A percentile compares a stretch with the other conserved stretches of the same genome.
phyloP scores from a whole-genome alignment of 1,140 invertebrate species.

The Drosophila lacertosa region DNA sequence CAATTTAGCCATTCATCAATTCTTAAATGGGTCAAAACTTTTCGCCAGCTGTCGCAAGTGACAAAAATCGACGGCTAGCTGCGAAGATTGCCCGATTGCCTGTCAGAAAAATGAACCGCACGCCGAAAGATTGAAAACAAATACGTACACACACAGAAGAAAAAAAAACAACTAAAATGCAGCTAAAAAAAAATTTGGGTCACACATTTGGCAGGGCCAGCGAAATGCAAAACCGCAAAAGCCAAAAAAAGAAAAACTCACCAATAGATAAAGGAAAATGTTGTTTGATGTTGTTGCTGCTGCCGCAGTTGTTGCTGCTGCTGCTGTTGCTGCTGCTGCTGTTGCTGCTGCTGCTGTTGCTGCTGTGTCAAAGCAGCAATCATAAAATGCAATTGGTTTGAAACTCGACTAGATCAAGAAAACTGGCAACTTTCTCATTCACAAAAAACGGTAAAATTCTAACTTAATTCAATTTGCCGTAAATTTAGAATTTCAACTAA shows the following conservation, averaged over 20 bases:
- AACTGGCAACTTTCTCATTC: neutral
- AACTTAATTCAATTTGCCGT: constrained; percentile 6
- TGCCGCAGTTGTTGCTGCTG: constrained; percentile 39
- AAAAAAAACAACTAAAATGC: constrained; percentile 31
- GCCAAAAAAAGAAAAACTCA: constrained; percentile 44
- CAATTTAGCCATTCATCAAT: constrained; percentile 44
- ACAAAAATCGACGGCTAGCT: constrained; percentile 43
- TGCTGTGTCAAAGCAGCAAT: constrained; percentile 57
- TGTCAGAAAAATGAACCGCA: constrained; percentile 34
- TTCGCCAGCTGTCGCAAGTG: constrained; percentile 40
- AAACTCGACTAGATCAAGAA: constrained; percentile 55
- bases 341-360: constrained; percentile 43
- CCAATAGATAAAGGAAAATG: constrained; percentile 66
- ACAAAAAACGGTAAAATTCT: constrained; percentile 14
- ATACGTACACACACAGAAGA: constrained; percentile 45
- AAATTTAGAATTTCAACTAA: constrained; percentile 10
- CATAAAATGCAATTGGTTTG: constrained; percentile 81
- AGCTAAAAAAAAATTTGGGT: constrained; percentile 68
- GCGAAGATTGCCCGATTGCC: constrained; percentile 32
- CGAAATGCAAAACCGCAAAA: constrained; percentile 44
- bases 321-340: neutral
- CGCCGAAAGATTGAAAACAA: constrained; percentile 54
- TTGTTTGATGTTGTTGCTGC: constrained; percentile 16
- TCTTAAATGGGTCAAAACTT: constrained; percentile 33
- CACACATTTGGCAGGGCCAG: constrained; percentile 52